Evolutionary conservation across 2,888 invertebrate genomes (phyloP), one percentile per base, ranked within the genome.

Genomic region (Crematogaster levior): DNA sequence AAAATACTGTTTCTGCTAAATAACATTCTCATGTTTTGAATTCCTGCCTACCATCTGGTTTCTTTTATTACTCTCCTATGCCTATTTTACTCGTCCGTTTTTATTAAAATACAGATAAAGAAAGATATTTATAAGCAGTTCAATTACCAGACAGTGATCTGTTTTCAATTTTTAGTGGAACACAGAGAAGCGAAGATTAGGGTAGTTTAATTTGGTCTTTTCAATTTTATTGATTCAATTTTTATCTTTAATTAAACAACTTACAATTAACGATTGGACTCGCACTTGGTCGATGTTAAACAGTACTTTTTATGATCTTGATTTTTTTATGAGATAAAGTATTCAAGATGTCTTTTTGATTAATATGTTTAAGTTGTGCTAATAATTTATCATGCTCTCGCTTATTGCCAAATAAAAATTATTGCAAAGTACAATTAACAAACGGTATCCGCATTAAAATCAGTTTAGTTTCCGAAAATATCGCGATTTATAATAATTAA

Each of bases 131-230:
- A 82, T 68, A 68, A 77, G 10, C 43, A 7, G 30, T 53, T 30
- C 68, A 74, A 74, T 24, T 60, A 56, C 37, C 60, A 34, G 43
- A 84, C 61, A 82, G 68, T 85, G 58, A 84, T 77, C 60, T 66
- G 24, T 88, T 91, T 89, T 86, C 80, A 82, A 87, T 89, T 91
- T 92, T 90, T 89, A 91, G 91, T 88, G 63, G 91, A 91, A 77
- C 88, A 91, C 88, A 87, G 9, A 63, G 85, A 86, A 90, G 53
- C 81, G 84, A 86, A 85, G 85, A 82, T 82, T 90, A 85, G 84
- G 66, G 77, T 91, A 63, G 86, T 89, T 91, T 88, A 68, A 83
- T 87, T 88, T 85, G 91, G 88, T 92, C 92, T n/a, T n/a, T n/a
- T n/a, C 63, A 87, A 74, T 80, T 79, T 68, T 81, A 27, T 84